These are phyloP conservation scores for Rallus limicola DNA, from an alignment of 2,113 vertebrate genomes.

Conservation along the genomic window DNA sequence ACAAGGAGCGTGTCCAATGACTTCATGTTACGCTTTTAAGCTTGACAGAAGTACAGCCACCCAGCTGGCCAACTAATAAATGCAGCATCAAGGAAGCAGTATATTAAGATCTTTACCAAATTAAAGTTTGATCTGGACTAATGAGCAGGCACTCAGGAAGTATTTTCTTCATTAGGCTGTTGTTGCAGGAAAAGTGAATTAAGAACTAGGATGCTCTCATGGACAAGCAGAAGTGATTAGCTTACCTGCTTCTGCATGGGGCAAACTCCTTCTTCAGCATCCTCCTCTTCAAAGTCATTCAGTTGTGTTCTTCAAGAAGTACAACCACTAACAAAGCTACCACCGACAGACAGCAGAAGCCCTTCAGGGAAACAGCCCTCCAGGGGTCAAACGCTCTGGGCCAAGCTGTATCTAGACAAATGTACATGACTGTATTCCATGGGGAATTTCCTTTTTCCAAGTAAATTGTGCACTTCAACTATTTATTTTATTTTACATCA, in stretches of 20 bases:
- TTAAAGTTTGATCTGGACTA: neutral
- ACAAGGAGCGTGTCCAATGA: accelerated
- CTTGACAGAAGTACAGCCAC: neutral
- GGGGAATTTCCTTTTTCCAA: neutral
- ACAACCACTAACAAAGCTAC: neutral
- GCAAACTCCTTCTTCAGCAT: neutral
- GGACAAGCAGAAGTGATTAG: neutral
- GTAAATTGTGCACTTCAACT: accelerated
- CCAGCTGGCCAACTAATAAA: neutral
- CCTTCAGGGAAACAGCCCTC: neutral
- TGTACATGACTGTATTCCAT: accelerated
- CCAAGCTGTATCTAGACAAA: neutral
- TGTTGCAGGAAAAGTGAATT: neutral
- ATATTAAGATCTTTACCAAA: neutral
- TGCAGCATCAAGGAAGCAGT: neutral
- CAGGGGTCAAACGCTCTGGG: accelerated
- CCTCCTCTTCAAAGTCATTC: neutral
- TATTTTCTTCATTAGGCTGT: neutral
- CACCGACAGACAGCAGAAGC: neutral
- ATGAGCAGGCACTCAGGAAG: neutral
- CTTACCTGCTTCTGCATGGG: neutral
- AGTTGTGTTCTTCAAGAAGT: accelerated
- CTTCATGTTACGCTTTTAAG: neutral
- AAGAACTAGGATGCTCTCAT: neutral
- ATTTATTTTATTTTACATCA: neutral